Percentiles rank a stretch among this genome's conserved stretches.
Conservation (phyloP, 2,888 invertebrate genomes). For the Proisotoma minuta region DNA sequence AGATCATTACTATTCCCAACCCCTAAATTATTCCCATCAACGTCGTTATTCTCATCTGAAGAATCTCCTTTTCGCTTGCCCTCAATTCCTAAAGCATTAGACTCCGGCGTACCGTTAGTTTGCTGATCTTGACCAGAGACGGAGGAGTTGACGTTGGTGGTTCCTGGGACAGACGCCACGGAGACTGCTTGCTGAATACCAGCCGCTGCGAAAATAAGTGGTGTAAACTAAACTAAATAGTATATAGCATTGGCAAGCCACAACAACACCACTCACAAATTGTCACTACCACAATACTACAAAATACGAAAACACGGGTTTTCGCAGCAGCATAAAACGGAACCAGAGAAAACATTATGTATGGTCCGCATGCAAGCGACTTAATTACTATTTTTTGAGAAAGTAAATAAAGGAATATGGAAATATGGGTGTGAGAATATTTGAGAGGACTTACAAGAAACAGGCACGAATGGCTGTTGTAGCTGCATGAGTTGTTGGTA, state of each 20-base stretch:
- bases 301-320: conserved; percentile 18
- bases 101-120: conserved; percentile 44
- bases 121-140: conserved; percentile 30
- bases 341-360: conserved; percentile 7
- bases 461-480: conserved; percentile 90
- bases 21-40: conserved; percentile 41
- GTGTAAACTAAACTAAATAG: conserved; percentile 47
- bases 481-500: conserved; percentile 92
- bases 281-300: conserved; percentile 24
- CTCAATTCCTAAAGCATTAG: conserved; percentile 35
- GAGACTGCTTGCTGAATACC: conserved; percentile 39
- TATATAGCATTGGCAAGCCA: conserved; percentile 42
- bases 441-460: conserved; percentile 87
- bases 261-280: conserved; percentile 36
- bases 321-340: conserved; percentile 19
- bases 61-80: conserved; percentile 20
- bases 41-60: conserved; percentile 35
- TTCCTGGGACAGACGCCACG: conserved; percentile 24
- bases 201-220: conserved; percentile 48
- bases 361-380: conserved; percentile 19
- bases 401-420: conserved; percentile 2
- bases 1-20: conserved; percentile 26
- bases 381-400: conserved; percentile 12
- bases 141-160: conserved; percentile 12
- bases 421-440: conserved; percentile 1